Percentiles rank a stretch among this genome's conserved stretches.
phyloP scores from a whole-genome alignment of 2,888 invertebrate species.

The Spialia ferax region DNA sequence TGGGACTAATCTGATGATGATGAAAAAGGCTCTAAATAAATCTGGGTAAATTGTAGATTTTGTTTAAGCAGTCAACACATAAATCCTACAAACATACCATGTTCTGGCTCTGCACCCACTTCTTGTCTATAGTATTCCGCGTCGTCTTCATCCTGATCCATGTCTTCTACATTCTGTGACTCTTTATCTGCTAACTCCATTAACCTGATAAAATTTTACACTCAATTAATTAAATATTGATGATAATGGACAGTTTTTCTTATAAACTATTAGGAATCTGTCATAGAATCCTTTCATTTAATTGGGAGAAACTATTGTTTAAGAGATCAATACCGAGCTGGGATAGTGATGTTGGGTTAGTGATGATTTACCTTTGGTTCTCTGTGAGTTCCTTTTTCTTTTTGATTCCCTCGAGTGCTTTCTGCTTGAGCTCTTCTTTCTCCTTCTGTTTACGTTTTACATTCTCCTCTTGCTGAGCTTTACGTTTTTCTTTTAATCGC shows the following conservation, averaged over 20 bases:
- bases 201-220: conserved; percentile 56
- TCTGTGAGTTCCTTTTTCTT: conserved; percentile 83
- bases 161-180: conserved; percentile 73
- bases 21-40: neutral
- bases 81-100: conserved; percentile 80
- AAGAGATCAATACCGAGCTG: too few species aligned
- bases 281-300: too few species aligned
- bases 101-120: conserved; percentile 95
- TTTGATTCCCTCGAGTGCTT: conserved; percentile 89
- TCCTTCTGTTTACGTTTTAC: conserved; percentile 88
- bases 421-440: conserved; percentile 89
- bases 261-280: too few species aligned
- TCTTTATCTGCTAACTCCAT: conserved; percentile 85
- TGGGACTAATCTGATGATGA: too few species aligned
- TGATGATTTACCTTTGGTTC: conserved; percentile 74
- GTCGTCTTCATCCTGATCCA: conserved; percentile 89
- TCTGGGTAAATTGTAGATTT: neutral
- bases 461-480: conserved; percentile 91
- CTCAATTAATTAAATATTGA: too few species aligned
- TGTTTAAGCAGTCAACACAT: neutral
- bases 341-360: too few species aligned
- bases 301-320: too few species aligned
- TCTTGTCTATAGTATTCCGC: conserved; percentile 94
- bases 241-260: too few species aligned
- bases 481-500: conserved; percentile 92